A percentile compares a stretch with the other conserved stretches of the same genome.
Conservation (phyloP, 2,113 vertebrate species). For the Rutilus rutilus region DNA sequence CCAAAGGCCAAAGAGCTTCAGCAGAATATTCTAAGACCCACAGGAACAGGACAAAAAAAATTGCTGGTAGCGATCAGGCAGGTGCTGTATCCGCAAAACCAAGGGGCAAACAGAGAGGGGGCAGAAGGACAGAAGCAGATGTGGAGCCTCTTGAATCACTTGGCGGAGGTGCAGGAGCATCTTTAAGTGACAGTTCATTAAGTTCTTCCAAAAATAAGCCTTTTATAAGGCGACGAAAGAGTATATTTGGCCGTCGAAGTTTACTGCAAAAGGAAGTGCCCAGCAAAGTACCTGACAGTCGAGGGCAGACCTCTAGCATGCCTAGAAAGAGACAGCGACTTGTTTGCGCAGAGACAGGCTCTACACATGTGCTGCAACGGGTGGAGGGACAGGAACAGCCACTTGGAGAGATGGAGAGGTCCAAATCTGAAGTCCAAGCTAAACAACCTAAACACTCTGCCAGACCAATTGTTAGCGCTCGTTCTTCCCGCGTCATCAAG, state of each 20-base stretch:
- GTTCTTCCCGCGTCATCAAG: conserved; percentile 88
- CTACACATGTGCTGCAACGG: conserved; percentile 61
- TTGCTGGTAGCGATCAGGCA: conserved; percentile 44
- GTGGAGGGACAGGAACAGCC: conserved; percentile 63
- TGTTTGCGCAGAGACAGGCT: background rate
- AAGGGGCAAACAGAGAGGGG: conserved; percentile 56
- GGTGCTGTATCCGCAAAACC: conserved; percentile 45
- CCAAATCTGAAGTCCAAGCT: background rate
- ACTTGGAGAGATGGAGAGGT: background rate
- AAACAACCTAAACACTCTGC: conserved; percentile 61
- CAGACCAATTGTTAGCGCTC: conserved; percentile 73
- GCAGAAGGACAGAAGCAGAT: conserved; percentile 46
- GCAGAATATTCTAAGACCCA: background rate
- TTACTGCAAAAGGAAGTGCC: conserved; percentile 38
- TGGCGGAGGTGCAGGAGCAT: conserved; percentile 54
- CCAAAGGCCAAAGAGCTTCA: conserved; percentile 8
- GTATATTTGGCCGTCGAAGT: conserved; percentile 48
- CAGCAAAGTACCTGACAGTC: background rate
- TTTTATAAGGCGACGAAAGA: conserved; percentile 50
- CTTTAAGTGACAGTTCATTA: conserved; percentile 19
- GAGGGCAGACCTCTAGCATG: conserved; percentile 51
- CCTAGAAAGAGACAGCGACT: conserved; percentile 38
- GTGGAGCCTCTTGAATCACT: conserved; percentile 57
- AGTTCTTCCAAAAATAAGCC: conserved; percentile 14
- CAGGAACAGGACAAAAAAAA: background rate